Evolutionary conservation across 2,797 vertebrate genomes (phyloP).

Genomic region (Cuniculus paca): DNA sequence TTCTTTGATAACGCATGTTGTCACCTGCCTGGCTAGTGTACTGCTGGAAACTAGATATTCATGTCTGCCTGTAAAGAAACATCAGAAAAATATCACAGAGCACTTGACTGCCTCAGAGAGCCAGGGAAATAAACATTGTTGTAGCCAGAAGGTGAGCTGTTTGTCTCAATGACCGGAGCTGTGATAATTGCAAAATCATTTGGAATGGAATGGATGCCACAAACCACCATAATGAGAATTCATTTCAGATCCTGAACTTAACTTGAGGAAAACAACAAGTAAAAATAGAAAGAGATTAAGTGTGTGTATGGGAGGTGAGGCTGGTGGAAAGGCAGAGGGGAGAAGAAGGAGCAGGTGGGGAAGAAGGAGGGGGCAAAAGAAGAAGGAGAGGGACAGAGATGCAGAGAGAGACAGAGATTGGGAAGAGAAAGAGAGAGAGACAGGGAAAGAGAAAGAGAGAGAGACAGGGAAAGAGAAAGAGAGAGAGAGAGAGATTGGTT

Average conservation of each 20-base stretch:
- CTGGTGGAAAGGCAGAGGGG: too few species aligned
- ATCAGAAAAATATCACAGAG: background rate
- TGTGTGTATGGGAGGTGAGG: background rate
- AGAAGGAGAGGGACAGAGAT: too few species aligned
- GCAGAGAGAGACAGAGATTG: too few species aligned
- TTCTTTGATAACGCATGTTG: background rate
- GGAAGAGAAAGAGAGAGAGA: too few species aligned
- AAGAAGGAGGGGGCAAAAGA: background rate
- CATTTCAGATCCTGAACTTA: background rate
- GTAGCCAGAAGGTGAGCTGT: background rate
- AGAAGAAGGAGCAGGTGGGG: fast-evolving
- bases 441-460: too few species aligned
- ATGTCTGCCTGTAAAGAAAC: background rate
- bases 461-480: too few species aligned
- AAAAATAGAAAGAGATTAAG: background rate
- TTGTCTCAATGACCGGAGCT: background rate
- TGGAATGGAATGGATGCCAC: background rate
- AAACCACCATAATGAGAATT: background rate
- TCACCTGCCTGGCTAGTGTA: background rate
- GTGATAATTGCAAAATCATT: background rate
- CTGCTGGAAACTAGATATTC: background rate
- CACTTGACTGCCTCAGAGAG: background rate
- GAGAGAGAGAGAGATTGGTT: background rate
- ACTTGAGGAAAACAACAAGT: background rate
- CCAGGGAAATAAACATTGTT: background rate